phyloP scores from a whole-genome alignment of 2,113 vertebrate genomes.

The Trogon surrucura region DNA sequence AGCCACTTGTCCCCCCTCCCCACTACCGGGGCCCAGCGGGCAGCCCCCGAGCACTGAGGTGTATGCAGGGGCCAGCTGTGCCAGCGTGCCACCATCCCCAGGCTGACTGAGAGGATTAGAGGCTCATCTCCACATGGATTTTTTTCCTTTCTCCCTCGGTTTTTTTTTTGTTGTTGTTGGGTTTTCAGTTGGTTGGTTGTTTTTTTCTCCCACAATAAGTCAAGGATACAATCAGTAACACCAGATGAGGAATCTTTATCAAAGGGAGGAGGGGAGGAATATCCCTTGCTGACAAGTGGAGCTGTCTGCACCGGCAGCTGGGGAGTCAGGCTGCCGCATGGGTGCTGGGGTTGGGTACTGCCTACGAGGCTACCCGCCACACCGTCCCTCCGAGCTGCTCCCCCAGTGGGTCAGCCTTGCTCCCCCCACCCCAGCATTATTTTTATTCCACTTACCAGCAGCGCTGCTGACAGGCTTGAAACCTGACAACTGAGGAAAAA shows the following conservation, averaged over 20 bases:
- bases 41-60: slow-evolving; percentile 19
- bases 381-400: background rate
- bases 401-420: background rate
- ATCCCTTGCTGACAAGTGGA: slow-evolving; percentile 20
- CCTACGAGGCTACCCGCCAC: background rate
- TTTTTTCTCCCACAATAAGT: background rate
- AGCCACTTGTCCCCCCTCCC: background rate
- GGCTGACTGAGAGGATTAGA: background rate
- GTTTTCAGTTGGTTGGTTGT: background rate
- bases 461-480: slow-evolving; percentile 47
- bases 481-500: slow-evolving; percentile 65
- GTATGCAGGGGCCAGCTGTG: background rate
- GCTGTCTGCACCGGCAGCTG: background rate
- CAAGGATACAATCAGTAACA: slow-evolving; percentile 13
- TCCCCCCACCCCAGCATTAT: background rate
- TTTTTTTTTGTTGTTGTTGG: background rate
- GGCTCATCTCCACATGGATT: background rate
- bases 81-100: slow-evolving; percentile 43
- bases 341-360: background rate
- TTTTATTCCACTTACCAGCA: slow-evolving; percentile 56
- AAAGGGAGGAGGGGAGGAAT: background rate
- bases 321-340: background rate
- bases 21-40: background rate
- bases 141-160: background rate
- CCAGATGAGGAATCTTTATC: slow-evolving; percentile 46